These are phyloP conservation scores for Bembecia ichneumoniformis DNA, from an alignment of 2,888 invertebrate genomes.

Conservation along the genomic window DNA sequence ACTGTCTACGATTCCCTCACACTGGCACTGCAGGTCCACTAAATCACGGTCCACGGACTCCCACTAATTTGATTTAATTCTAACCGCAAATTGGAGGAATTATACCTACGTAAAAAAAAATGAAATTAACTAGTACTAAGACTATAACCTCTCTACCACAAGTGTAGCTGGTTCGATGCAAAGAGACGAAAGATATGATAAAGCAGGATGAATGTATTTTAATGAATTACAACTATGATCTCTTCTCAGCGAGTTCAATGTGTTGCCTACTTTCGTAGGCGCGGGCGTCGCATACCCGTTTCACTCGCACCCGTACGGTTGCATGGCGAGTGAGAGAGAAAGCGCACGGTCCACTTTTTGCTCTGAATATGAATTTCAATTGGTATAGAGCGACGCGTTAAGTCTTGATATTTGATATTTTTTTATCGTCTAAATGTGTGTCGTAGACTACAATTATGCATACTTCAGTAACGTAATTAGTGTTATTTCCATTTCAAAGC, in stretches of 20 bases:
- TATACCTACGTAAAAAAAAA: too few relatives aligned
- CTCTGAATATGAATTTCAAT: conserved; percentile 63
- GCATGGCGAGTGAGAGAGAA: conserved; percentile 24
- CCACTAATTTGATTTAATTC: too few relatives aligned
- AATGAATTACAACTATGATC: neutral
- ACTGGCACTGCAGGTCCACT: too few relatives aligned
- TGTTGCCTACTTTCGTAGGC: conserved; percentile 60
- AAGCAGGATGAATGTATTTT: neutral
- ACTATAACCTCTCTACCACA: neutral
- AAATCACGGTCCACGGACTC: too few relatives aligned
- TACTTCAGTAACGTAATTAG: too few relatives aligned
- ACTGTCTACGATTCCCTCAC: too few relatives aligned
- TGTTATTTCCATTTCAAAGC: too few relatives aligned
- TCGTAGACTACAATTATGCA: too few relatives aligned
- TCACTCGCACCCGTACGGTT: conserved; percentile 21
- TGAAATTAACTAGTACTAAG: too few relatives aligned
- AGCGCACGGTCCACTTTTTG: conserved; percentile 55
- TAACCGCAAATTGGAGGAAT: too few relatives aligned
- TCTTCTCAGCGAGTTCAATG: conserved; percentile 45
- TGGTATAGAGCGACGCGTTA: conserved; percentile 40
- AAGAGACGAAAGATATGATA: conserved; percentile 28
- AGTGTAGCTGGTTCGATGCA: conserved; percentile 29
- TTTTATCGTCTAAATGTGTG: too few relatives aligned
- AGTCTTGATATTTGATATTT: conserved; percentile 43
- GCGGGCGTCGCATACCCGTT: conserved; percentile 42